Evolutionary conservation across 2,797 vertebrate species (phyloP), one percentile per base, ranked within the genome.

Genomic region (Cygnus olor): DNA sequence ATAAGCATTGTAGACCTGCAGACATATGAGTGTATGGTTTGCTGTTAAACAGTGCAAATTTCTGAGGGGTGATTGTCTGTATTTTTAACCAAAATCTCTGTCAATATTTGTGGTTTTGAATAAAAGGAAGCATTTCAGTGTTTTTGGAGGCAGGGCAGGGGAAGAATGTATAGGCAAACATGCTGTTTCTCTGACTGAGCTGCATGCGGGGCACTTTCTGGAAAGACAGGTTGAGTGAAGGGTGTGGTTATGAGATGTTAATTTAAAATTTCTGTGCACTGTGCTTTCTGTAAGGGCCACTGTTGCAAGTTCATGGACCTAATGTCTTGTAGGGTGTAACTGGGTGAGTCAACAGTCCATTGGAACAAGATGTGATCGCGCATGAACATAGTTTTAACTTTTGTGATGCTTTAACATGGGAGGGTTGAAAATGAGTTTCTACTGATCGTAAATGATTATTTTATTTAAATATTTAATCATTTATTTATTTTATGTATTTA

Each of bases 341-440:
- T 93, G 69, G 3, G 25, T 95, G 94, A 96, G 77, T 97, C 96
- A 97, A 14, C 82, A 93, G 76, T 83, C 78, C 63, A 42, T 83
- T 85, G 45, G 68, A 91, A 93, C 76, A 83, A 49, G 80, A 88
- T 58, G 80, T 89, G 42, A 80, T 96, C 66, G 47, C 3, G 2
- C 40, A 57, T 36, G 34, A 87, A 91, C 53, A 84, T 44, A 77
- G 53, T 76, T 94, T 65, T 94, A 63, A 63, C 22, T 85, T 94
- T 44, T 80, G 54, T 58, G 51, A 93, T 19, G 57, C 61, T 86
- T 93, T 73, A 70, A 57, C 49, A 24, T 85, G 68, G 58, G 45
- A 76, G 17, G 19, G 8, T 71, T 94, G 24, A 69, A 91, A 91
- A 68, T 49, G 3, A 63, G 14, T 78, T 88, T 79, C 32, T 94